phyloP scores from a whole-genome alignment of 2,113 vertebrate genomes.

The Cinclus cinclus region DNA sequence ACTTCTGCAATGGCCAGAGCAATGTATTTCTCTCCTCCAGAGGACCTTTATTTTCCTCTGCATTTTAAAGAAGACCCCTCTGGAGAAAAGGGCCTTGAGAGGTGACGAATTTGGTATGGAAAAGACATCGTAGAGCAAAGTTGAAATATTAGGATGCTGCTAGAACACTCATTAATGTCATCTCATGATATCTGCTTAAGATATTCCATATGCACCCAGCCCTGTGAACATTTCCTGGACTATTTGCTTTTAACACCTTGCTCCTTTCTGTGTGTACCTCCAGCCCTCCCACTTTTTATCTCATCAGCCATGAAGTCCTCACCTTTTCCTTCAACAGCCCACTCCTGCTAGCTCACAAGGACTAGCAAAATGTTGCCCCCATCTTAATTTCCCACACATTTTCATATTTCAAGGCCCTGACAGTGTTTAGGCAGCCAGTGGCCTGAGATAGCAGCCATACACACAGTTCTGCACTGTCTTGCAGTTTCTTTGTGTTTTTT shows the following conservation, averaged over 20 bases:
- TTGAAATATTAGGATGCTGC: neutral
- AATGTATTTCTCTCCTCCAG: neutral
- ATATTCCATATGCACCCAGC: neutral
- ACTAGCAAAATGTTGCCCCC: neutral
- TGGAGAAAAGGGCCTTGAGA: slow-evolving; percentile 6
- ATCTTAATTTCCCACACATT: neutral
- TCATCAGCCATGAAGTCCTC: slow-evolving; percentile 36
- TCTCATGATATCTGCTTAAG: slow-evolving; percentile 3
- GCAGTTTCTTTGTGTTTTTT: neutral
- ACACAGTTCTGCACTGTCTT: neutral
- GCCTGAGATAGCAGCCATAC: neutral
- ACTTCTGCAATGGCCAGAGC: neutral
- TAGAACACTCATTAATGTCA: slow-evolving; percentile 33
- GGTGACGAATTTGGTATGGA: neutral
- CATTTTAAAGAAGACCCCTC: neutral
- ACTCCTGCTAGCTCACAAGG: neutral
- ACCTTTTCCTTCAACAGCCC: neutral
- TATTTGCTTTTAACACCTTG: slow-evolving; percentile 31
- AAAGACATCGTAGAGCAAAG: neutral
- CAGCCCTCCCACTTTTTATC: slow-evolving; percentile 10
- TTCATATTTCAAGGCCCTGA: neutral
- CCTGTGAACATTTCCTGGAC: neutral
- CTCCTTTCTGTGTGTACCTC: neutral
- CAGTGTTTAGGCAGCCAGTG: neutral
- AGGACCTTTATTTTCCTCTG: neutral